These are phyloP conservation scores for Melanerpes formicivorus DNA, from an alignment of 2,113 vertebrate species.

Conservation along the genomic window DNA sequence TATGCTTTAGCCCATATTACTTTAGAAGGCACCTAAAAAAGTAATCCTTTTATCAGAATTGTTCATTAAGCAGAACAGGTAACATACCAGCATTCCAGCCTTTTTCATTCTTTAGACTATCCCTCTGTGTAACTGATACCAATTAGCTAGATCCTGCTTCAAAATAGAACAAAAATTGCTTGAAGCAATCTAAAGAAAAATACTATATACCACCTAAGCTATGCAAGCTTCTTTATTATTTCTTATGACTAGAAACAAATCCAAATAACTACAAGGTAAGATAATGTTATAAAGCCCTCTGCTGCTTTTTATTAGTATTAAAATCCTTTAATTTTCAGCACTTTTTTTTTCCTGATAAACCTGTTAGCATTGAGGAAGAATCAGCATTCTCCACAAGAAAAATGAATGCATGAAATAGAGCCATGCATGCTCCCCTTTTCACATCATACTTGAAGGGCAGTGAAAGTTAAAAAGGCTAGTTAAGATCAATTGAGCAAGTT, in stretches of 20 bases:
- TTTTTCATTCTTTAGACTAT: background rate
- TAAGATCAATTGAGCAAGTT: background rate
- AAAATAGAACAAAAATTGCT: background rate
- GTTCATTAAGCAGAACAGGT: background rate
- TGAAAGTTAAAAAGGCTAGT: background rate
- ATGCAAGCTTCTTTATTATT: background rate
- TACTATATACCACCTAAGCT: background rate
- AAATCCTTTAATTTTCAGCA: background rate
- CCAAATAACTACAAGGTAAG: background rate
- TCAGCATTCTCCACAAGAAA: background rate
- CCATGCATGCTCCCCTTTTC: background rate
- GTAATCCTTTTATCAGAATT: background rate
- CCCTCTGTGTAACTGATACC: background rate
- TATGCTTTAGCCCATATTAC: background rate
- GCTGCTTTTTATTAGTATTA: background rate
- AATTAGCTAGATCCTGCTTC: background rate
- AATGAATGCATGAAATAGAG: background rate
- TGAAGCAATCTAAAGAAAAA: background rate
- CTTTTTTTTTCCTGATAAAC: background rate
- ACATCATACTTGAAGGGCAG: background rate
- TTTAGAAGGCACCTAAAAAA: background rate
- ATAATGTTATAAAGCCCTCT: background rate
- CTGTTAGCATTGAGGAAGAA: background rate
- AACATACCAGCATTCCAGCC: background rate
- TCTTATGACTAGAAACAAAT: background rate